phyloP scores from a whole-genome alignment of 2,888 invertebrate species.

The Spilarctia lutea region DNA sequence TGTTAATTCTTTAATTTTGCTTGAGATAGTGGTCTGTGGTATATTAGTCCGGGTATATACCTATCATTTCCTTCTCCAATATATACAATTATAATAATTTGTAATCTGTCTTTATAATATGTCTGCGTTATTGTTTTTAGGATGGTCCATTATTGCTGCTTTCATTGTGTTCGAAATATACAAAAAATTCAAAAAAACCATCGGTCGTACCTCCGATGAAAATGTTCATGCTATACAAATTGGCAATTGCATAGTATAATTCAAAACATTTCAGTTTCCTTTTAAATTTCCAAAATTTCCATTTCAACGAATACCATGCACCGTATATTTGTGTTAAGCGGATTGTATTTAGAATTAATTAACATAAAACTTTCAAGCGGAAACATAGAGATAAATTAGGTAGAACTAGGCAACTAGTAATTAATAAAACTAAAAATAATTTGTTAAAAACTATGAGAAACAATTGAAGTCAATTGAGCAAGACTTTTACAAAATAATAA shows the following conservation, averaged over 20 bases:
- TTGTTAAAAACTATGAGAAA: too few species aligned
- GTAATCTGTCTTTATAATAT: too few species aligned
- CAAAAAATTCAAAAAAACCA: not conserved
- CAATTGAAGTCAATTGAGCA: too few species aligned
- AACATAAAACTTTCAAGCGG: not conserved
- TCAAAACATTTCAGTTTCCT: not conserved
- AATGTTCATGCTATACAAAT: not conserved
- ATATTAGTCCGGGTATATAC: too few species aligned
- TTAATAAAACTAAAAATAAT: not conserved
- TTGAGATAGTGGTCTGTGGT: too few species aligned
- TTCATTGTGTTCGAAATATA: not conserved
- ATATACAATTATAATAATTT: too few species aligned
- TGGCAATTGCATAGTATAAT: not conserved
- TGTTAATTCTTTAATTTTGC: too few species aligned
- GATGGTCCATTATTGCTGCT: rapidly evolving
- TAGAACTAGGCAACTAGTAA: not conserved
- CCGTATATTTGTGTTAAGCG: not conserved
- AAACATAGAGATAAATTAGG: not conserved
- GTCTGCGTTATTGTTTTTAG: too few species aligned
- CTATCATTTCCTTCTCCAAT: too few species aligned
- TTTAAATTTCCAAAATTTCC: not conserved
- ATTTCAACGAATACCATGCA: not conserved
- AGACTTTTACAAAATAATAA: too few species aligned
- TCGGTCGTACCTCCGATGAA: not conserved
- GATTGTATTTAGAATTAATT: not conserved